phyloP scores from a whole-genome alignment of 1,140 invertebrate genomes.

The Harpegnathos saltator region DNA sequence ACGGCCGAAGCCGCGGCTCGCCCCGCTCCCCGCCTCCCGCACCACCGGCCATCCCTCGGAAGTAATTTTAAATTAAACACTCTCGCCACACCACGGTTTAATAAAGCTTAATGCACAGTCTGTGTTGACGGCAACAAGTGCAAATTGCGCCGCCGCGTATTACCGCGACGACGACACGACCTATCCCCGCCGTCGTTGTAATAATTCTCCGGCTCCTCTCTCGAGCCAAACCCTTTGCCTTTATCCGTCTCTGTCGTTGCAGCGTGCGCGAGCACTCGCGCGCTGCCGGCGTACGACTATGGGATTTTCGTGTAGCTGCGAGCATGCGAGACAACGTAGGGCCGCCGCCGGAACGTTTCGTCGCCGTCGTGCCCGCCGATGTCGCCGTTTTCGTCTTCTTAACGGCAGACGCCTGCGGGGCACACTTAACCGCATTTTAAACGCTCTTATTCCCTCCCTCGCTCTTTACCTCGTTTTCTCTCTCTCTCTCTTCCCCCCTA shows the following conservation, averaged over 20 bases:
- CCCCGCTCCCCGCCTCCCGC: background rate
- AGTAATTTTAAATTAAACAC: constrained; percentile 75
- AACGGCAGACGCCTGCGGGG: constrained; percentile 36
- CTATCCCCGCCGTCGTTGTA: constrained; percentile 22
- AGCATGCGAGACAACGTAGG: constrained; percentile 17
- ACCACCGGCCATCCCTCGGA: constrained; percentile 47
- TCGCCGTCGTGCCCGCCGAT: constrained; percentile 13
- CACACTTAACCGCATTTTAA: constrained; percentile 55
- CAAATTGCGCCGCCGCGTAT: constrained; percentile 66
- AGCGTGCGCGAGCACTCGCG: background rate
- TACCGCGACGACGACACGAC: constrained; percentile 19
- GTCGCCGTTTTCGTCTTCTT: constrained; percentile 62
- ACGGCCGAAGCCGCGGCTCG: too few relatives aligned
- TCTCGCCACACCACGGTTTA: constrained; percentile 69
- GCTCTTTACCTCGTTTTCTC: background rate
- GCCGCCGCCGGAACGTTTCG: constrained; percentile 39
- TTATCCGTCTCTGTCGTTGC: constrained; percentile 27
- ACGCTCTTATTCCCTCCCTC: constrained; percentile 5
- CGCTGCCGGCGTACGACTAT: constrained; percentile 43
- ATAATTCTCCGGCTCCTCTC: constrained; percentile 57
- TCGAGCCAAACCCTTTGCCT: constrained; percentile 27
- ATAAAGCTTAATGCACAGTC: constrained; percentile 71
- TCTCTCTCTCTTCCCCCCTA: background rate
- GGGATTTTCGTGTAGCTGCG: constrained; percentile 68
- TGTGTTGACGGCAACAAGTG: constrained; percentile 70